Base-by-base conservation (phyloP, 2,888 invertebrate species). In the Drosophila mayaguana region DNA sequence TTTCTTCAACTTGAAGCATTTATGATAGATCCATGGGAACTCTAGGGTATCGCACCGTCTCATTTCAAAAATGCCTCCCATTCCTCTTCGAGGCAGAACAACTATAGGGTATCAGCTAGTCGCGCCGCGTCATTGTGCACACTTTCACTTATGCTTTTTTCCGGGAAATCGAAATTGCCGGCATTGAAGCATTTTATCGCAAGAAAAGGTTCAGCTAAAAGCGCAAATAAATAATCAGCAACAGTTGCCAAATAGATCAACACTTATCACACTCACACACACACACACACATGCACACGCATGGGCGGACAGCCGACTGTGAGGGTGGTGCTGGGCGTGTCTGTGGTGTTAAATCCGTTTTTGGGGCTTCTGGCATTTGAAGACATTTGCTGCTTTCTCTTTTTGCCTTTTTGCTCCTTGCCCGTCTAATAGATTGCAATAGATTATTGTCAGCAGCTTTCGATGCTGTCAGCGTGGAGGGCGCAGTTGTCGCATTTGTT, bases 141-240 rank as follows among this genome's bases (percentile, higher is more conserved):
- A 34, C 43, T 51, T 40, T 48, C 25, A 25, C 48, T 51, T 67
- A 40, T 56, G 43, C 28, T 45, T 48, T 55, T 57, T 59, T 72
- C 43, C 50, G 43, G 62, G 18, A 60, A 62, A 55, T 53, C 9
- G 20, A 56, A 60, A 67, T 65, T 64, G 75, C 66, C 65, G 54
- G 51, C 57, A 62, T 72, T 68, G 42, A 45, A 77, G 60, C 62
- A 71, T 76, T 77, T 65, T 75, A 63, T 57, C 56, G 66, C n/a
- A 45, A 38, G 50, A n/a, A 50, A 64, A 68, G 55, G 57, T 59
- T 71, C 46, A 20, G 51, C 87, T 87, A 89, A 87, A 87, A 87
- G 86, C 86, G 77, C 84, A 87, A 87, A 87, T 87, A 87, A 87
- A 87, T 87, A 87, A 87, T 89, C 86, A 69, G 83, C 86, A 87